A percentile compares a stretch with the other conserved stretches of the same genome.
Evolutionary conservation across 2,888 invertebrate genomes (phyloP).

Genomic region (Cantharis nigra): DNA sequence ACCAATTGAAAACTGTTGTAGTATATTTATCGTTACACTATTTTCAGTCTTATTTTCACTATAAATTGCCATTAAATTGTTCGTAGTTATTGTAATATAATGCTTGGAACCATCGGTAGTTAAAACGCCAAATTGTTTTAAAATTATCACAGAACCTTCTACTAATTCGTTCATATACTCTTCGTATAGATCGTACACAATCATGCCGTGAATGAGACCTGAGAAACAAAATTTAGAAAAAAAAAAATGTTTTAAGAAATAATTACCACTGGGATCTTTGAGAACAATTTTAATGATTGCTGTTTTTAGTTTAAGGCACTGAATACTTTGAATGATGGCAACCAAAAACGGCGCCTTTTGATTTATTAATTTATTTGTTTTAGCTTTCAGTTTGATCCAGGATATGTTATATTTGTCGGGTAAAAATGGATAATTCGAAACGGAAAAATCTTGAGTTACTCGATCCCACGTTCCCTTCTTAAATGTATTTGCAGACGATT

Average conservation of each 20-base stretch:
- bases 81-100: conserved; percentile 44
- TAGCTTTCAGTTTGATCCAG: conserved; percentile 45
- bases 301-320: conserved; percentile 32
- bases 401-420: conserved; percentile 45
- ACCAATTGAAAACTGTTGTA: conserved; percentile 10
- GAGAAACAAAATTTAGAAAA: conserved; percentile 27
- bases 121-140: conserved; percentile 46
- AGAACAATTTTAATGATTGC: conserved; percentile 41
- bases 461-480: conserved; percentile 41
- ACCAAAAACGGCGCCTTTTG: conserved; percentile 49
- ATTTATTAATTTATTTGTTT: conserved; percentile 38
- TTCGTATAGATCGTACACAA: conserved; percentile 45
- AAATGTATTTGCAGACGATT: conserved; percentile 39
- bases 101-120: conserved; percentile 39
- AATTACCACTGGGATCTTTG: conserved; percentile 46
- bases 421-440: conserved; percentile 8
- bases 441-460: conserved; percentile 39
- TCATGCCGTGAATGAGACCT: conserved; percentile 47
- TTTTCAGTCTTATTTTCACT: conserved; percentile 20
- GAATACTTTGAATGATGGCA: conserved; percentile 43
- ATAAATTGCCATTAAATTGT: conserved; percentile 47
- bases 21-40: background rate
- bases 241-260: background rate
- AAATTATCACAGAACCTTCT: conserved; percentile 44
- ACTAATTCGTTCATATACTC: conserved; percentile 39